Conservation (phyloP, 2,888 invertebrate species). For the Abscondita cerata region DNA sequence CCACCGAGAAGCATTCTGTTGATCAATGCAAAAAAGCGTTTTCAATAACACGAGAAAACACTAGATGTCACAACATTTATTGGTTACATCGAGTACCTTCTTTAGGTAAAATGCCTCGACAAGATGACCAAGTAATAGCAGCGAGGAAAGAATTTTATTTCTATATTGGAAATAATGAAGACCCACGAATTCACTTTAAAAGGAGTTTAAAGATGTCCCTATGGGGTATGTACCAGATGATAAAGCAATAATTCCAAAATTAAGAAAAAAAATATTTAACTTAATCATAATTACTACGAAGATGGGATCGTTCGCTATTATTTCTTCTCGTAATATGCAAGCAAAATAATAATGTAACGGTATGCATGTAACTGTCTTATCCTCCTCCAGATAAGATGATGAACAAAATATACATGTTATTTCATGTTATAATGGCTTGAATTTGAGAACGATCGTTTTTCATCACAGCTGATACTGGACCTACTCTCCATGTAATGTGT, state of each 20-base stretch:
- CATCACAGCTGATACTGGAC: neutral
- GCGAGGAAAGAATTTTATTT: neutral
- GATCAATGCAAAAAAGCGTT: too few species aligned
- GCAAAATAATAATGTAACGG: neutral
- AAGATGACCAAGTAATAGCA: neutral
- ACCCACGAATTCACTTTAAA: neutral
- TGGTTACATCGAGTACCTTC: neutral
- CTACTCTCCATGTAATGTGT: too few species aligned
- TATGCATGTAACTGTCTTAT: neutral
- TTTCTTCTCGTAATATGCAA: neutral
- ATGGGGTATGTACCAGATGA: too few species aligned
- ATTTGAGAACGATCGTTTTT: neutral
- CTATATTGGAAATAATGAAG: neutral
- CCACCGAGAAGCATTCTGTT: neutral
- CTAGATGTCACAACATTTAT: neutral
- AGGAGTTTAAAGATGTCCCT: neutral
- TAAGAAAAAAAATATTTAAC: neutral
- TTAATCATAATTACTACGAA: neutral
- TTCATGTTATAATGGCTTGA: neutral
- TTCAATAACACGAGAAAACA: neutral
- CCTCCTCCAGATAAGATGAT: neutral
- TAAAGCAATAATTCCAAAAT: too few species aligned
- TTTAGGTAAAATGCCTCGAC: neutral
- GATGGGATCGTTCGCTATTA: neutral
- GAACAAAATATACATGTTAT: neutral